phyloP scores from a whole-genome alignment of 2,888 invertebrate genomes.

The Thymelicus sylvestris region DNA sequence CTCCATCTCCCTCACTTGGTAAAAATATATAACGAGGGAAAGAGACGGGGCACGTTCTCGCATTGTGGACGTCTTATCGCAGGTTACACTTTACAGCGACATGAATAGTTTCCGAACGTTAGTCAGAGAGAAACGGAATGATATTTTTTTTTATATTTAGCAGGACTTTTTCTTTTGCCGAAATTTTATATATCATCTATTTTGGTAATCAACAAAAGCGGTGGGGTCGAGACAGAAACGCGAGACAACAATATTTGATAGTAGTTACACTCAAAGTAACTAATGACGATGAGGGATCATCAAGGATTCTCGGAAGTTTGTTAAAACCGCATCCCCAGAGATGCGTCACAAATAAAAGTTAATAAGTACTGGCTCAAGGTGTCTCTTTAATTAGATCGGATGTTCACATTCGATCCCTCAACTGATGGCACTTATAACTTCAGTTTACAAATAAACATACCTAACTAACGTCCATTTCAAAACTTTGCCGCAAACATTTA shows the following conservation, averaged over 20 bases:
- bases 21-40: conserved; percentile 57
- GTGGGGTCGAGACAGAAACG: conserved; percentile 41
- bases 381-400: background rate
- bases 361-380: conserved; percentile 36
- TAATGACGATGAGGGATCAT: conserved; percentile 54
- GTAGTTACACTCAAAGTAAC: conserved; percentile 51
- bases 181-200: conserved; percentile 65
- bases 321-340: conserved; percentile 46
- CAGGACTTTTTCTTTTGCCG: conserved; percentile 72
- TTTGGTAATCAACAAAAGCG: conserved; percentile 57
- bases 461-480: no score
- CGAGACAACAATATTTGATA: conserved; percentile 51
- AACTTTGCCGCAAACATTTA: background rate
- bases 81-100: conserved; percentile 78
- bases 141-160: conserved; percentile 75
- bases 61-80: conserved; percentile 73
- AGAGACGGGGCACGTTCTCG: conserved; percentile 63
- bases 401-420: background rate
- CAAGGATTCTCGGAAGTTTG: conserved; percentile 61
- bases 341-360: conserved; percentile 25
- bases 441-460: no score
- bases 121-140: conserved; percentile 75
- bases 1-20: conserved; percentile 72
- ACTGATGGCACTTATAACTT: no score
- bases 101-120: conserved; percentile 77